Base-by-base conservation (phyloP, 2,888 invertebrate genomes). In the Keiferia lycopersicella region DNA sequence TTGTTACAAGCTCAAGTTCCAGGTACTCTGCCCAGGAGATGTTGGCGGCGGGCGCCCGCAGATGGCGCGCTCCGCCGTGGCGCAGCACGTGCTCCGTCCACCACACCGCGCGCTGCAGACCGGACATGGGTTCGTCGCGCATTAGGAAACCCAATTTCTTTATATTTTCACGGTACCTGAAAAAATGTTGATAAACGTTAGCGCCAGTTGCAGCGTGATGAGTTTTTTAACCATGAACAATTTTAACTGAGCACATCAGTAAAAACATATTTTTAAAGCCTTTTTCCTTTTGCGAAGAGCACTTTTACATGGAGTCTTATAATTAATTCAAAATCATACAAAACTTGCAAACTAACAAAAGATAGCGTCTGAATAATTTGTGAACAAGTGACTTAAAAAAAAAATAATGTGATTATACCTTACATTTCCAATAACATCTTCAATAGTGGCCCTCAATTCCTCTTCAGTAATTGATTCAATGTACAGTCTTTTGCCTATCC, bases 71-170 rank as follows among this genome's bases (percentile, higher is more conserved):
- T 0, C 78, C 77, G 3, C 72, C 71, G 63, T 80, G 76, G 1
- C 80, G 69, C 2, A 81, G 62, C 16, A 81, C 75, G 62, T 82
- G 70, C 58, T 81, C 80, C 3, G 73, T 75, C 81, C 79, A 81
- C 81, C 81, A 81, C 3, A 81, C 75, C 0, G 79, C 77, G 0
- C 73, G 69, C 10, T 82, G 74, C 10, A 81, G 30, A 0, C 80
- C 70, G 0, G 38, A 65, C 18, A 69, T 68, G 0, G 73, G 73
- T 61, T 75, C 71, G 18, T 81, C 79, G 0, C 26, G 50, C 71
- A 76, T 71, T 8, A 76, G 7, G 0, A 60, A 26, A 0, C 72
- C 64, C 4, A 80, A 65, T 20, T 66, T 73, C 0, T 61, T 22
- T 0, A 77, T 67, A 48, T 78, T 78, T 0, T 65, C 22, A 10